Conservation (phyloP, 2,888 invertebrate genomes). For the Dynastes maya region DNA sequence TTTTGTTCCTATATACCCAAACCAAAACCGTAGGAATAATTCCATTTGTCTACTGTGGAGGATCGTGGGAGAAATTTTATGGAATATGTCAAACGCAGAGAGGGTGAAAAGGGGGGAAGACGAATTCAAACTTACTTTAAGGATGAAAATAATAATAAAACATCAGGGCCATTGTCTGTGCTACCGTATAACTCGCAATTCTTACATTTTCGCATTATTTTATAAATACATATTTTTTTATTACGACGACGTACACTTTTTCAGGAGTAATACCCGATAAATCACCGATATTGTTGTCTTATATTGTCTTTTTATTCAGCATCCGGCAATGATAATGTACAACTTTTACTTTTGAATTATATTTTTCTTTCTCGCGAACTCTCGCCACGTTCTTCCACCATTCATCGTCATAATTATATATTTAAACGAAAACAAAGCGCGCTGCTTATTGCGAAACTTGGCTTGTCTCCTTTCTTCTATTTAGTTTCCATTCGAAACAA, state of each 20-base stretch:
- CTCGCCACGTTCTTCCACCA: background rate
- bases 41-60: constrained; percentile 24
- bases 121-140: too few relatives aligned
- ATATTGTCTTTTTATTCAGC: constrained; percentile 14
- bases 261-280: background rate
- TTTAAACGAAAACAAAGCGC: constrained; percentile 28
- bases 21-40: constrained; percentile 31
- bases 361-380: background rate
- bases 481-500: constrained; percentile 11
- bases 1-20: constrained; percentile 11
- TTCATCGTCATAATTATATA: too few relatives aligned
- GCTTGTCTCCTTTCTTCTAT: background rate
- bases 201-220: constrained; percentile 51
- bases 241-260: constrained; percentile 13
- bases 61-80: background rate
- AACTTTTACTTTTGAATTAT: constrained; percentile 36
- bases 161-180: constrained; percentile 53
- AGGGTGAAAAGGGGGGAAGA: too few relatives aligned
- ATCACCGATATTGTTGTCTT: constrained; percentile 36
- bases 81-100: too few relatives aligned
- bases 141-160: constrained; percentile 53
- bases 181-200: constrained; percentile 22
- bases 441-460: too few relatives aligned
- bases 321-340: constrained; percentile 9
- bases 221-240: constrained; percentile 32